Conservation (phyloP, 1,140 invertebrate species). For the Micrasema minimum region DNA sequence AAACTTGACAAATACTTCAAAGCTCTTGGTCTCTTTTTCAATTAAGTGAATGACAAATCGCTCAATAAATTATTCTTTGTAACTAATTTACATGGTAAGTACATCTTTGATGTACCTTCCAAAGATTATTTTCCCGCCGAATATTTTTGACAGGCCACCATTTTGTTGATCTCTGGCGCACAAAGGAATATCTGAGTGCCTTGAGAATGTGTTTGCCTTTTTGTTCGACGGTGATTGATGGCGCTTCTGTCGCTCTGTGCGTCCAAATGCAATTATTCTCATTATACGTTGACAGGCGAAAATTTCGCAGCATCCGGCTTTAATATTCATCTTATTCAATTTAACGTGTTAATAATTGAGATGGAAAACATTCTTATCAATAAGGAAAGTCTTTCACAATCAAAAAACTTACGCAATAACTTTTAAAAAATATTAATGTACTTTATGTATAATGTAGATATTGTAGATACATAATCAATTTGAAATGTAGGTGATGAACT, state of each 20-base stretch:
- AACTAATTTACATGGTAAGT: conserved; percentile 1
- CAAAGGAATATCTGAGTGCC: conserved; percentile 32
- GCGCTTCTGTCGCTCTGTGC: conserved; percentile 37
- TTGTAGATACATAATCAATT: no score
- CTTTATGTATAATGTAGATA: no score
- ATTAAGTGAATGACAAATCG: conserved; percentile 50
- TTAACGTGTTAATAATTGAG: no score
- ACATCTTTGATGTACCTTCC: conserved; percentile 21
- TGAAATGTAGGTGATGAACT: no score
- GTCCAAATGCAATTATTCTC: conserved; percentile 51
- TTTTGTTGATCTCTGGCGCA: conserved; percentile 28
- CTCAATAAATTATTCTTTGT: conserved; percentile 45
- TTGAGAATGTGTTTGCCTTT: conserved; percentile 43
- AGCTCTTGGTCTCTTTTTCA: conserved; percentile 42
- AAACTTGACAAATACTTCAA: conserved; percentile 31
- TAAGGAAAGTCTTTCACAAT: no score
- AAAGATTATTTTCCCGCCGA: conserved; percentile 8
- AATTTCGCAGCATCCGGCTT: conserved; percentile 48
- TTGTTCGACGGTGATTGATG: conserved; percentile 49
- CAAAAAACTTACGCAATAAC: no score
- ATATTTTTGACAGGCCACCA: conserved; percentile 29
- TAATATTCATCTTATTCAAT: no score
- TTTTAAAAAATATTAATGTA: no score
- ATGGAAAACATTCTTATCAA: no score
- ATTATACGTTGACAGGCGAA: conserved; percentile 51